Conservation (phyloP, 2,797 vertebrate genomes). For the Sebastes kiyomatsui region DNA sequence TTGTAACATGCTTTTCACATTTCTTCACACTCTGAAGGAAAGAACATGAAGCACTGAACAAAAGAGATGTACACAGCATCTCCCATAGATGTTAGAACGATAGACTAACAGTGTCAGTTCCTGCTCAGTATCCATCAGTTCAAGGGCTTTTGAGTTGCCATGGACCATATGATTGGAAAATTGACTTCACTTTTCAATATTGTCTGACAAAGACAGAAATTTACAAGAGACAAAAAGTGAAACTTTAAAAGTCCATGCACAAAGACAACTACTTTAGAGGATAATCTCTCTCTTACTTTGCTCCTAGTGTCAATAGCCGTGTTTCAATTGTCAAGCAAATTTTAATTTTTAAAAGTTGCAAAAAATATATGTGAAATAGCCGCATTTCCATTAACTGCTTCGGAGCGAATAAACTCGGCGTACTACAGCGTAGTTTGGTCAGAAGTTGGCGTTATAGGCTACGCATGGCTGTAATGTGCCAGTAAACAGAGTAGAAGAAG, state of each 20-base stretch:
- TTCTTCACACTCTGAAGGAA: constrained; percentile 25
- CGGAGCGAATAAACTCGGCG: too few relatives aligned
- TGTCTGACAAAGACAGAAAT: neutral
- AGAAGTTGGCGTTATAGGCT: too few relatives aligned
- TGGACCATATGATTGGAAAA: neutral
- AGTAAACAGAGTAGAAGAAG: too few relatives aligned
- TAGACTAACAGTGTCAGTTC: neutral
- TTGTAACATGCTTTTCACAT: constrained; percentile 16
- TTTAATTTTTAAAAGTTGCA: too few relatives aligned
- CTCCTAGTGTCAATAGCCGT: neutral
- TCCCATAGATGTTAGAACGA: neutral
- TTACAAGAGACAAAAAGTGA: neutral
- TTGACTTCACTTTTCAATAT: neutral
- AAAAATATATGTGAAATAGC: too few relatives aligned
- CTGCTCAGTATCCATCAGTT: neutral
- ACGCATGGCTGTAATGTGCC: too few relatives aligned
- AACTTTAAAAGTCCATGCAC: neutral
- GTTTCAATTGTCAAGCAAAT: neutral
- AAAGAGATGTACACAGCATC: neutral
- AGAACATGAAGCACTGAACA: neutral
- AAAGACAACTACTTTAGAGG: neutral
- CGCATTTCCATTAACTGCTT: neutral
- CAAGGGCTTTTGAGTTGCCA: neutral
- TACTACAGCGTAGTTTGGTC: too few relatives aligned
- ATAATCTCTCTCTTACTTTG: neutral